phyloP scores from a whole-genome alignment of 2,888 invertebrate genomes.

The Liopterus haemorrhoidalis region DNA sequence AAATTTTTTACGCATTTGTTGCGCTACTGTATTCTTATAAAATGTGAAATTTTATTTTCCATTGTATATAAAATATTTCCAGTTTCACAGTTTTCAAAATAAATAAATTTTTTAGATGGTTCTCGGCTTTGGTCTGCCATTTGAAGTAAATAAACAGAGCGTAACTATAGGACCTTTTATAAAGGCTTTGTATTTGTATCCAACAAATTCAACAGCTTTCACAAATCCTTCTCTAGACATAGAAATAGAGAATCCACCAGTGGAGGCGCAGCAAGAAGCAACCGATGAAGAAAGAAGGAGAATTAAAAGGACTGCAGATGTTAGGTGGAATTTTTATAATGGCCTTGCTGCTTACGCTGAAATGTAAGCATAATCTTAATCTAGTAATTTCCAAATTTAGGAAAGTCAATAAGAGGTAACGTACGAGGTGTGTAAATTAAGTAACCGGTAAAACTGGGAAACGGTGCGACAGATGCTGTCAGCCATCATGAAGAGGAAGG shows the following conservation, averaged over 20 bases:
- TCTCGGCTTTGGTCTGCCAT: slow-evolving; percentile 60
- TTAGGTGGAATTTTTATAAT: slow-evolving; percentile 40
- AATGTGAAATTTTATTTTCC: slow-evolving; percentile 14
- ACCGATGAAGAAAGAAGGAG: slow-evolving; percentile 35
- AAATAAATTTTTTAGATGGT: slow-evolving; percentile 54
- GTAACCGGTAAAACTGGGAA: no score
- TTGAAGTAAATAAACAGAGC: slow-evolving; percentile 56
- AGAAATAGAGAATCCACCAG: no score
- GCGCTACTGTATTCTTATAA: no score
- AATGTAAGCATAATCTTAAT: slow-evolving; percentile 15
- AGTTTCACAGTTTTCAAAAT: no score
- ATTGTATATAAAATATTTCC: no score
- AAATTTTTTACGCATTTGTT: no score
- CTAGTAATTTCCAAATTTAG: no score
- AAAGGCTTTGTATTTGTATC: slow-evolving; percentile 62
- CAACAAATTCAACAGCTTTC: slow-evolving; percentile 57
- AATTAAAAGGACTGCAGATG: slow-evolving; percentile 37
- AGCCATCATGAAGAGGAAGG: no score
- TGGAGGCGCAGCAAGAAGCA: no score
- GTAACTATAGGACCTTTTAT: slow-evolving; percentile 61
- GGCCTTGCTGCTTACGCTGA: slow-evolving; percentile 12
- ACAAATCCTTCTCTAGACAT: slow-evolving; percentile 44
- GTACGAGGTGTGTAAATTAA: no score
- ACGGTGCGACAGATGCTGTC: no score
- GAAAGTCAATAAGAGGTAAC: no score